Conservation (phyloP, 2,113 vertebrate species). For the Engraulis encrasicolus region DNA sequence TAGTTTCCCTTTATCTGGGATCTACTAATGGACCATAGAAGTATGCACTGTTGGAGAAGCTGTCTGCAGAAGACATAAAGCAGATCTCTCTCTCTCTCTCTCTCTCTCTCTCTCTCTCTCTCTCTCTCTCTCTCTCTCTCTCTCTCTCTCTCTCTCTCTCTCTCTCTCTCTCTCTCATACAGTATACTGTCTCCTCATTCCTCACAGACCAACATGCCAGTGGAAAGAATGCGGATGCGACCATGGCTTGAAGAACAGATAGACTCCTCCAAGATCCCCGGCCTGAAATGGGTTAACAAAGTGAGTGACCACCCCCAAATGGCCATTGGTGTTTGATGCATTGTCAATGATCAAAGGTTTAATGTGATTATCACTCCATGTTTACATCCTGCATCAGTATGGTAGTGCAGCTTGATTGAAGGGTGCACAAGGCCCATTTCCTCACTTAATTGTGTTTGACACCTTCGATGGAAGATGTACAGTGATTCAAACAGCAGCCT, state of each 20-base stretch:
- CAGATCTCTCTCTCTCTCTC: slow-evolving; percentile 32
- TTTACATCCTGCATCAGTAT: background rate
- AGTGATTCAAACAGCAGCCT: background rate
- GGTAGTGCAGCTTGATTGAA: background rate
- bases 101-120: slow-evolving; percentile 14
- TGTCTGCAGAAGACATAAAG: slow-evolving; percentile 38
- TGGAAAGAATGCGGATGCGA: slow-evolving; percentile 98
- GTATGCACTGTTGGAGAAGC: background rate
- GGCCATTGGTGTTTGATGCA: background rate
- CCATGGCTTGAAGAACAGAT: slow-evolving; percentile 98
- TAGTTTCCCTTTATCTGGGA: background rate
- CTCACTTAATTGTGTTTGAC: background rate
- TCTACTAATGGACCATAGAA: slow-evolving; percentile 8
- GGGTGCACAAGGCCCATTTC: background rate
- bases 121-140: slow-evolving; percentile 31
- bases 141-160: slow-evolving; percentile 25
- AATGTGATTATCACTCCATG: background rate
- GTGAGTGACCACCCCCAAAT: slow-evolving; percentile 68
- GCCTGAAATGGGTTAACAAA: slow-evolving; percentile 95
- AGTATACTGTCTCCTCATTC: slow-evolving; percentile 33
- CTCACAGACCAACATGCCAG: slow-evolving; percentile 85
- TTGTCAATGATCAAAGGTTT: background rate
- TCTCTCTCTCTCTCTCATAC: slow-evolving; percentile 25
- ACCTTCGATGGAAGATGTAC: too few species aligned
- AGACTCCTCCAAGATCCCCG: slow-evolving; percentile 90